These are phyloP conservation scores for Bombus vancouverensis DNA, from an alignment of 1,140 invertebrate genomes.

Conservation along the genomic window DNA sequence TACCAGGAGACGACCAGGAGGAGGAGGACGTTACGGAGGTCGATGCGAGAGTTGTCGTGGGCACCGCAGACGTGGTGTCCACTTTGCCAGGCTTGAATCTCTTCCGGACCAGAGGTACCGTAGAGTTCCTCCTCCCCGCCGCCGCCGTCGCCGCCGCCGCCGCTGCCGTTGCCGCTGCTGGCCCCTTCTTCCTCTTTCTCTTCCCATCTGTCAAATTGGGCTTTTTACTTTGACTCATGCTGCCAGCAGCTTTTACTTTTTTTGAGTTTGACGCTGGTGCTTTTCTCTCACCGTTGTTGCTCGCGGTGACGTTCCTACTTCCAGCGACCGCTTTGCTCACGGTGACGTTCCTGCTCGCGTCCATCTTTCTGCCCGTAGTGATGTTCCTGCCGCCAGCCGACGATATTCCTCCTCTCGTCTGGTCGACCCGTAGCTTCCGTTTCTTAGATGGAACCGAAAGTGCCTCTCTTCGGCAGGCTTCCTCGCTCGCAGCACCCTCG, in stretches of 20 bases:
- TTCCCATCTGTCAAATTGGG: conserved; percentile 69
- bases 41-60: conserved; percentile 32
- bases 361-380: conserved; percentile 39
- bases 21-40: conserved; percentile 53
- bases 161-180: not conserved
- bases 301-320: conserved; percentile 47
- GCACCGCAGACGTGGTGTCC: conserved; percentile 45
- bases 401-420: not conserved
- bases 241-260: conserved; percentile 61
- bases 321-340: not conserved
- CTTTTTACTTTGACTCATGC: conserved; percentile 68
- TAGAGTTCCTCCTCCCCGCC: conserved; percentile 35
- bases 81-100: conserved; percentile 48
- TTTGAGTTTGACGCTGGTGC: conserved; percentile 60
- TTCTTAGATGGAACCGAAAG: conserved; percentile 74
- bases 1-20: conserved; percentile 62
- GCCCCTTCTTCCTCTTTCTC: conserved; percentile 62
- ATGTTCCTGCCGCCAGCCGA: not conserved
- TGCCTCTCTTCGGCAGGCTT: conserved; percentile 69
- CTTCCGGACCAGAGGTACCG: conserved; percentile 41
- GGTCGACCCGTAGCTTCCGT: conserved; percentile 76
- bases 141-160: not conserved
- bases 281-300: conserved; percentile 67
- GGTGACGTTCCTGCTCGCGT: too few relatives aligned
- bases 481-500: conserved; percentile 73